Base-by-base conservation (phyloP, 2,113 vertebrate species). In the Fulmarus glacialis region DNA sequence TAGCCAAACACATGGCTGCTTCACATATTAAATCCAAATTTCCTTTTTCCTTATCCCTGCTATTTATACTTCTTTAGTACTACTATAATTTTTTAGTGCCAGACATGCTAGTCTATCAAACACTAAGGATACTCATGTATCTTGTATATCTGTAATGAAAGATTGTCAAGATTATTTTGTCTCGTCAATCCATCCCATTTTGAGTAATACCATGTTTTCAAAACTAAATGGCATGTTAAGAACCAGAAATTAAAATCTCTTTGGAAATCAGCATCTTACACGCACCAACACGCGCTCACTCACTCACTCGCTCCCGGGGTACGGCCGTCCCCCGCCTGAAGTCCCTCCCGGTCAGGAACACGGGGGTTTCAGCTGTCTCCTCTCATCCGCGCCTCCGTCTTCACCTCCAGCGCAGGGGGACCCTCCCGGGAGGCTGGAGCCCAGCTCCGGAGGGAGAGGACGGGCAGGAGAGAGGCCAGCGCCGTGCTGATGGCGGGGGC, bases 331-430 rank as follows among this genome's bases (percentile, higher is more conserved):
- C 52, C 47, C 6, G 11, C 38, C 59, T 36, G 52, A 47, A 64
- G 47, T 59, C 60, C 47, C 47, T 30, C 3, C 0, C 4, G n/a
- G 42, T 21, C 38, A 89, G 64, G n/a, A 67, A 32, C 4, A 1
- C 0, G 15, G 45, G 12, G 26, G 20, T 16, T 43, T 81, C 66
- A 64, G 45, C 59, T 58, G 12, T 14, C 38, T 82, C 55, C 74
- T 59, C 45, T 68, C 59, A 11, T 10, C 34, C 2, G 0, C 1
- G 0, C n/a, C 79, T 71, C 36, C 2, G 0, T 22, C 59, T 64
- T 70, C 85, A 52, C 34, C 48, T 38, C 34, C 73, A 68, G 34
- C 0, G 0, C 23, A 24, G 36, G 12, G 13, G 22, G 27, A 52
- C 10, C 23, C 23, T 56, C 7, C n/a, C 4, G 2, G 40, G 36